Percentiles rank a stretch among this genome's conserved stretches.
These are phyloP conservation scores for Cepaea nemoralis DNA, from an alignment of 1,140 invertebrate species.

Conservation along the genomic window DNA sequence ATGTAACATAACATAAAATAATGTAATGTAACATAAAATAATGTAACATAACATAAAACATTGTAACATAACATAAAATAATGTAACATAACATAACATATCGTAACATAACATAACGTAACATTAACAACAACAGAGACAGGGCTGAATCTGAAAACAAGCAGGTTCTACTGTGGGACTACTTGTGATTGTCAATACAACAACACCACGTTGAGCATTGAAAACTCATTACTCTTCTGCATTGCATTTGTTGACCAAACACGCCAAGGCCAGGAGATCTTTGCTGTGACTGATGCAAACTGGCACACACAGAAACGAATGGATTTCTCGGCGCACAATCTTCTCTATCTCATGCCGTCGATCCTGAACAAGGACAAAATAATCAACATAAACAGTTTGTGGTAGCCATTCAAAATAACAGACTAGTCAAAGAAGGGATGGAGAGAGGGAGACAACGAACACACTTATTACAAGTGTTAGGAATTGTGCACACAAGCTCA, in stretches of 20 bases:
- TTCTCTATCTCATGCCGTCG: constrained; percentile 58
- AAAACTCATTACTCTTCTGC: constrained; percentile 23
- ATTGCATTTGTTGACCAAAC: constrained; percentile 68
- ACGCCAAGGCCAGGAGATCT: constrained; percentile 68
- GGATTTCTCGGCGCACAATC: constrained; percentile 51
- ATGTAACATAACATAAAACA: too few species aligned
- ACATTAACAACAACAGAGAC: too few species aligned
- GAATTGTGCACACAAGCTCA: too few species aligned
- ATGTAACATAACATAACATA: too few species aligned
- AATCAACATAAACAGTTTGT: not conserved
- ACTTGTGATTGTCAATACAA: too few species aligned
- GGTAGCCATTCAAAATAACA: not conserved
- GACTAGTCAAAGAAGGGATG: constrained; percentile 6
- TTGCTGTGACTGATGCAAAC: constrained; percentile 61
- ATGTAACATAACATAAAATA: too few species aligned
- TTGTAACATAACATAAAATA: too few species aligned
- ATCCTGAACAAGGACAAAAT: constrained; percentile 50
- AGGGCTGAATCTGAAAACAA: too few species aligned
- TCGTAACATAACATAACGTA: too few species aligned
- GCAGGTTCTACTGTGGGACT: too few species aligned
- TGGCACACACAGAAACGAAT: constrained; percentile 70
- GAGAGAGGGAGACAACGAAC: not conserved
- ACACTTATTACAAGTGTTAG: not conserved
- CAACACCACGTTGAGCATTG: not conserved
- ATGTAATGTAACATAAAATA: too few species aligned